A percentile compares a stretch with the other conserved stretches of the same genome.
These are phyloP conservation scores for Numida meleagris DNA, from an alignment of 2,113 vertebrate species.

Conservation along the genomic window DNA sequence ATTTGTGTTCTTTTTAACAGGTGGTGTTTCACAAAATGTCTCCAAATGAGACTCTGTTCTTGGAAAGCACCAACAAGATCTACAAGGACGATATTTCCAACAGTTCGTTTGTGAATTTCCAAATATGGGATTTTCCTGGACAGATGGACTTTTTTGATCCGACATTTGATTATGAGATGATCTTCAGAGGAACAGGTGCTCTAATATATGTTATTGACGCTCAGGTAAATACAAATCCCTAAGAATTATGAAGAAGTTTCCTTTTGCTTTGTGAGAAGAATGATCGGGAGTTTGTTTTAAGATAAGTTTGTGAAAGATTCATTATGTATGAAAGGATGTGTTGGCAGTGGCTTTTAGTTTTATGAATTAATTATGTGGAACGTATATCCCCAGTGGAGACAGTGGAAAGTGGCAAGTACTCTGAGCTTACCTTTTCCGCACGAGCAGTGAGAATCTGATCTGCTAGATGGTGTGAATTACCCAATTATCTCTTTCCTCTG, in stretches of 20 bases:
- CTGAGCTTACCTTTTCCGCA: neutral
- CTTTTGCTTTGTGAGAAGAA: neutral
- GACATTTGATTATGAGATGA: conserved; percentile 99
- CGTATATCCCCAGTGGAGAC: fast-evolving
- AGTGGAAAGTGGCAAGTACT: neutral
- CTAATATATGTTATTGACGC: conserved; percentile 99
- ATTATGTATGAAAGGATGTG: neutral
- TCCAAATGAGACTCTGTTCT: conserved; percentile 96
- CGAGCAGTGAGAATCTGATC: neutral
- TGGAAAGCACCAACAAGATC: conserved; percentile 99
- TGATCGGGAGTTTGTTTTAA: neutral
- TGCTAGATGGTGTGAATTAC: neutral
- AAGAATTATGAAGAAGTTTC: neutral
- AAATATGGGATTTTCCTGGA: conserved; percentile 99
- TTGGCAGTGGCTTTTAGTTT: neutral
- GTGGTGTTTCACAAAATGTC: conserved; percentile 99
- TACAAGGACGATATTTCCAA: conserved; percentile 99
- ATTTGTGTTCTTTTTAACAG: conserved; percentile 73
- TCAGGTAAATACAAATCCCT: conserved; percentile 83
- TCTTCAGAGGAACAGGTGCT: conserved; percentile 97
- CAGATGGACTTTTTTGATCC: conserved; percentile 99
- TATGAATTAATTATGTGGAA: neutral
- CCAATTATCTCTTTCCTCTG: neutral
- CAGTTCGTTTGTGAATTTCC: conserved; percentile 99
- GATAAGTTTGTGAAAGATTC: neutral